Conservation (phyloP, 2,797 vertebrate species). For the Aulostomus chinensis region DNA sequence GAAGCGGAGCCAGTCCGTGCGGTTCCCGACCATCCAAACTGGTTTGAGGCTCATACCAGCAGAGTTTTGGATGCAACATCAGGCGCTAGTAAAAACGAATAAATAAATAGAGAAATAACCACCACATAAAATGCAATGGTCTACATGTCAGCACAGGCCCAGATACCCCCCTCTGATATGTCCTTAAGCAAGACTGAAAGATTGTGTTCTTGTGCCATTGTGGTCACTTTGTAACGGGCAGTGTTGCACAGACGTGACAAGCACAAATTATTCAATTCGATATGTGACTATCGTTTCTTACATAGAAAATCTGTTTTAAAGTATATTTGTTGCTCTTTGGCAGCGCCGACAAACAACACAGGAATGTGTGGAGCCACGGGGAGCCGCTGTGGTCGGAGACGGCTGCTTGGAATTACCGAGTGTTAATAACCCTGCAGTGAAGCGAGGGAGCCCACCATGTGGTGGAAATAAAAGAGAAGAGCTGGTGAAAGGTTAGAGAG, state of each 20-base stretch:
- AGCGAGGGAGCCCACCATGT: slow-evolving; percentile 60
- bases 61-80: slow-evolving; percentile 64
- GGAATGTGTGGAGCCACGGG: slow-evolving; percentile 40
- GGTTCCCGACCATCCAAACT: slow-evolving; percentile 50
- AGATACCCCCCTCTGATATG: slow-evolving; percentile 15
- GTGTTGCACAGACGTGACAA: slow-evolving; percentile 39
- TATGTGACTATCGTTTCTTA: slow-evolving; percentile 35
- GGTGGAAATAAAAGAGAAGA: slow-evolving; percentile 67
- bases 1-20: slow-evolving; percentile 22
- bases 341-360: slow-evolving; percentile 56
- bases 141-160: slow-evolving; percentile 57
- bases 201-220: slow-evolving; percentile 33
- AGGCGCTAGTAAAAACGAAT: slow-evolving; percentile 46
- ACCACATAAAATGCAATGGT: slow-evolving; percentile 46
- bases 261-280: slow-evolving; percentile 61
- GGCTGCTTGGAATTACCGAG: slow-evolving; percentile 68
- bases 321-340: slow-evolving; percentile 64
- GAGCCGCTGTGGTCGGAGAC: slow-evolving; percentile 26
- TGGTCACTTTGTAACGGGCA: slow-evolving; percentile 50
- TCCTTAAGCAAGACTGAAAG: slow-evolving; percentile 43
- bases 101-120: slow-evolving; percentile 66
- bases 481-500: slow-evolving; percentile 18
- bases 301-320: slow-evolving; percentile 53
- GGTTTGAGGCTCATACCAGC: slow-evolving; percentile 49
- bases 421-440: slow-evolving; percentile 66